These are phyloP conservation scores for Candidula unifasciata DNA, from an alignment of 2,888 invertebrate genomes.

Conservation along the genomic window DNA sequence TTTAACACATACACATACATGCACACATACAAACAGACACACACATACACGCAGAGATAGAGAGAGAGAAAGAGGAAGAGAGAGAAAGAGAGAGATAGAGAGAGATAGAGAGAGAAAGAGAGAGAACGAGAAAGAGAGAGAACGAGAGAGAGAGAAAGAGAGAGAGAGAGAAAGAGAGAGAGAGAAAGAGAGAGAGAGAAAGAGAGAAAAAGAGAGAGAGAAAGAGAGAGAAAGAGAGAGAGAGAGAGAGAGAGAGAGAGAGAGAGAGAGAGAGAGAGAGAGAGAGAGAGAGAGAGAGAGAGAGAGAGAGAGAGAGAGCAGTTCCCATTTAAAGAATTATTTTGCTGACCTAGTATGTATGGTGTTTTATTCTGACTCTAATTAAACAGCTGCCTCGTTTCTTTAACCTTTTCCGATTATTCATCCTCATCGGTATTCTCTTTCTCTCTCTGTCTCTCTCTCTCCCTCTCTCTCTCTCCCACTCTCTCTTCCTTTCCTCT, in stretches of 20 bases:
- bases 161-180: neutral
- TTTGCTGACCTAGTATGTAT: no score
- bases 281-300: neutral
- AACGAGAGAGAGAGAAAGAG: neutral
- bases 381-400: no score
- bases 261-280: neutral
- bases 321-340: no score
- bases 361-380: no score
- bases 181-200: neutral
- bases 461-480: constrained; percentile 37
- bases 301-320: neutral
- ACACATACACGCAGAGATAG: no score
- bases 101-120: no score
- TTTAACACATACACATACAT: no score
- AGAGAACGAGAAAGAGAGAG: no score
- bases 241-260: neutral
- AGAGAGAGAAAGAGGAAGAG: no score
- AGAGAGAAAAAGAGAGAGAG: neutral
- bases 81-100: no score
- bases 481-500: no score
- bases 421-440: neutral
- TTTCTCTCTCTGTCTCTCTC: constrained; percentile 47
- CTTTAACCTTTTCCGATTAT: neutral
- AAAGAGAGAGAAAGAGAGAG: neutral
- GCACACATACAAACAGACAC: no score